These are phyloP conservation scores for Brachionus asplanchnoidis DNA, from an alignment of 1,140 invertebrate species.

Conservation along the genomic window DNA sequence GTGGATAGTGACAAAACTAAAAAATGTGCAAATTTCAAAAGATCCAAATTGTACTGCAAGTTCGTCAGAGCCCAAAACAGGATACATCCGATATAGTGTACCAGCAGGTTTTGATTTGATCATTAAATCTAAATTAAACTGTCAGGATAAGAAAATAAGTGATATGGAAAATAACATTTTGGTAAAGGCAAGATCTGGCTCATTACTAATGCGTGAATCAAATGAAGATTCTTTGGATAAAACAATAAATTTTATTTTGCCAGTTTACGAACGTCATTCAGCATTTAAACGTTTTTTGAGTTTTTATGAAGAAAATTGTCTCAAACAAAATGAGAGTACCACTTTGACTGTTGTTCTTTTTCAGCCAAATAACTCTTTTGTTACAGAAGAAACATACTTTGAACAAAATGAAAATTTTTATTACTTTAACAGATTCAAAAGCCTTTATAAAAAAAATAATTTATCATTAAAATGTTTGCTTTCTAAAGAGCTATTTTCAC, in stretches of 20 bases:
- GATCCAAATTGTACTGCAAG: not conserved
- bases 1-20: not conserved
- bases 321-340: not conserved
- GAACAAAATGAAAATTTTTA: not conserved
- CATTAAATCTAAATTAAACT: not conserved
- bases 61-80: not conserved
- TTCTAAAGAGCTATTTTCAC: not conserved
- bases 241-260: constrained; percentile 10
- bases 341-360: not conserved
- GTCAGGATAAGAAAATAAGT: not conserved
- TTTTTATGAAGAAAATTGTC: not conserved
- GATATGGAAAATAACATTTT: not conserved
- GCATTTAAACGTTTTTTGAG: not conserved
- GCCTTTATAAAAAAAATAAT: not conserved
- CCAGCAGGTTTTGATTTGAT: not conserved
- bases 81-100: not conserved
- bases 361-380: not conserved
- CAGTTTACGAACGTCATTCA: not conserved
- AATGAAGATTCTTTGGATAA: not conserved
- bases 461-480: not conserved
- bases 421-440: not conserved
- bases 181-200: not conserved
- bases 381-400: not conserved
- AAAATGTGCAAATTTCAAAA: not conserved
- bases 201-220: not conserved